Evolutionary conservation across 2,797 vertebrate species (phyloP), one percentile per base, ranked within the genome.

Genomic region (Paedocypris micromegethes): DNA sequence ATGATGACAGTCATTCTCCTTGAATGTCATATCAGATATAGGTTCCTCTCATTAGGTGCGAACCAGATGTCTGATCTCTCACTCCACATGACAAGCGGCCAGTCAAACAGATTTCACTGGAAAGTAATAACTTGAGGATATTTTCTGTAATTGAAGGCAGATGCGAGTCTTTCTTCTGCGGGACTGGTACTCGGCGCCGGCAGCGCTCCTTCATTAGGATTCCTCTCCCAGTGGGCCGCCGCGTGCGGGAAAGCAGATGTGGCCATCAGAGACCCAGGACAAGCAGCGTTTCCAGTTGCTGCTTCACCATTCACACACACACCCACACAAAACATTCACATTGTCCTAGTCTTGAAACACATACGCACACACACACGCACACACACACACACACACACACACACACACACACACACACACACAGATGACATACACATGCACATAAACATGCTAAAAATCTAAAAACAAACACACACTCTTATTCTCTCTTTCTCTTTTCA

Each of bases 221-320:
- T 88, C 85, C 82, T 79, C 81, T 88, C 86, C 83, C 87, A 84
- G 85, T 80, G 82, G 85, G 86, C 78, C 77, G 70, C 38, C 52
- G 73, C 77, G 37, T 81, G 77, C 63, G 83, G 82, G 83, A 90
- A 88, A 90, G 82, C 89, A 91, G 89, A 90, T 91, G 88, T 88
- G 83, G 81, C 80, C 82, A 76, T 59, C 70, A 48, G 83, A 84
- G 81, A 83, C 79, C 83, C 46, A 53, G 54, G 61, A 70, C 39
- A 56, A 55, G 40, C 66, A 58, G 58, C 49, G 62, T 58, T 76
- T 72, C 69, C 72, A 79, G 72, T 72, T 79, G 72, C 68, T 66
- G 77, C 45, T 52, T 52, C 43, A 38, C 9, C 37, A 38, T 63
- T 37, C 45, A 48, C 62, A 55, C 45, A 60, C 45, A 61, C 54